Evolutionary conservation across 2,888 invertebrate species (phyloP), one percentile per base, ranked within the genome.

Genomic region (Ferrisia virgata): DNA sequence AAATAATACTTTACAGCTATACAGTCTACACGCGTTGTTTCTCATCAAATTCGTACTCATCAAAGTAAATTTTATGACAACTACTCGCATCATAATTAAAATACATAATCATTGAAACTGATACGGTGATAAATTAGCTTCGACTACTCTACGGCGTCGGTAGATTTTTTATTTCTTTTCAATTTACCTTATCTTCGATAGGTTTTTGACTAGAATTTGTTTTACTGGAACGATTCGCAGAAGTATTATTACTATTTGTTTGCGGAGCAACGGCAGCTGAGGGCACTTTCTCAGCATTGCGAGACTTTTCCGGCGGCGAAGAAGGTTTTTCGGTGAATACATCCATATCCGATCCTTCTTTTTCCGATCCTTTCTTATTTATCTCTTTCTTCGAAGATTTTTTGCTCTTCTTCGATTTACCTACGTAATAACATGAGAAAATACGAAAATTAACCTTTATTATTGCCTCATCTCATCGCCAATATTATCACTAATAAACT

Each of bases 291-390:
- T 82, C 82, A 11, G n/a, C 9, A 18, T 28, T 47, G 1, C 83
- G 39, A 22, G 43, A 18, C 13, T 76, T 83, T 8, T 83, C 83
- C 25, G 83, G 28, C 39, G 43, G 43, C 31, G 76, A 25, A 22
- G 72, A 64, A 31, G 79, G 36, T 58, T 84, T 78, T 15, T 84
- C 80, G 76, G 91, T 83, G 47, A 76, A 83, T 40, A 76, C 91
- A 87, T 91, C 91, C 91, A 91, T 91, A 85, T 92, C 92, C 33
- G 91, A 91, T 86, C 91, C 91, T 87, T 91, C 91, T 87, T 92
- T 91, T 86, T 90, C 91, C 69, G 91, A 90, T 85, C 91, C 91
- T 86, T 90, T 91, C 85, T 90, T 89, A 87, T 91, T 91, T 31
- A 91, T 36, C 85, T 91, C 91, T 86, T 89, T 89, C 87, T 91